phyloP scores from a whole-genome alignment of 2,888 invertebrate species.

The Byasa hedistus region DNA sequence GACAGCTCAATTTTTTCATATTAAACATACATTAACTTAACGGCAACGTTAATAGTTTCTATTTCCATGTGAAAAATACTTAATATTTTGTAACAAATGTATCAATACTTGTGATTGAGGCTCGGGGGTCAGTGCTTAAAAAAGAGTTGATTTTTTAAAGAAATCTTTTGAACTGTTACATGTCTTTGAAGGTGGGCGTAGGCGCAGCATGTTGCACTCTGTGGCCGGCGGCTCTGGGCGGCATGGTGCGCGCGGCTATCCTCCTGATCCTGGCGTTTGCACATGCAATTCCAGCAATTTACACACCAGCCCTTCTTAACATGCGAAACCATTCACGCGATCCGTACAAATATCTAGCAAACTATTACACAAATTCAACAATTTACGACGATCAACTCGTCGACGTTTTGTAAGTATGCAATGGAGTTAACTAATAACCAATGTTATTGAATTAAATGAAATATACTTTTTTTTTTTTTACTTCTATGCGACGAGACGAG shows the following conservation, averaged over 20 bases:
- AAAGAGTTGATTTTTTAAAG: background rate
- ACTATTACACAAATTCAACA: slow-evolving; percentile 47
- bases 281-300: slow-evolving; percentile 54
- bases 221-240: slow-evolving; percentile 64
- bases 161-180: background rate
- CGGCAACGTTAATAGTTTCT: no score
- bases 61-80: no score
- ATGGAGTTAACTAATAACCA: background rate
- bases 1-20: no score
- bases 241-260: slow-evolving; percentile 50
- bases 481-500: no score
- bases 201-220: slow-evolving; percentile 63
- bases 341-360: slow-evolving; percentile 46
- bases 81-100: background rate
- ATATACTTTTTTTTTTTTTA: no score
- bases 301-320: slow-evolving; percentile 52
- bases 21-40: no score
- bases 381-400: slow-evolving; percentile 46
- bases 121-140: background rate
- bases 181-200: slow-evolving; percentile 53
- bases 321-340: slow-evolving; percentile 54
- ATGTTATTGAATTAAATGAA: no score
- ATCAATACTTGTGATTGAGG: background rate
- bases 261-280: slow-evolving; percentile 50
- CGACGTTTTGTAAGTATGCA: slow-evolving; percentile 47